Percentiles rank a stretch among this genome's conserved stretches.
Evolutionary conservation across 2,113 vertebrate species (phyloP).

Genomic region (Athene cunicularia): DNA sequence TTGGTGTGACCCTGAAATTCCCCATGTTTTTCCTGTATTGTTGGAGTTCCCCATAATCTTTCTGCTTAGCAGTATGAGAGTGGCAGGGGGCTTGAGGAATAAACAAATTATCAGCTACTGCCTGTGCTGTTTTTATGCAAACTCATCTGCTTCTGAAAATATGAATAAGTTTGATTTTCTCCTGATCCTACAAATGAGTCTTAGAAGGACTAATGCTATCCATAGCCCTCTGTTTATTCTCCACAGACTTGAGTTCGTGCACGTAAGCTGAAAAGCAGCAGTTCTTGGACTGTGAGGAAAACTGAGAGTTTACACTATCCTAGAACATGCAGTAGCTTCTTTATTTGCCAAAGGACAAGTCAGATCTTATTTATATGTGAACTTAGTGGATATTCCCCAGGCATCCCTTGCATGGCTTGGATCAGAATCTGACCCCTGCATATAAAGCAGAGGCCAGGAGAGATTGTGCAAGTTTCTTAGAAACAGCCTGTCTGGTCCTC

Average conservation of each 20-base stretch:
- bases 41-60: neutral
- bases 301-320: neutral
- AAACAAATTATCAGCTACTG: neutral
- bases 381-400: slow-evolving; percentile 4
- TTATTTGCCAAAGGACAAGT: slow-evolving; percentile 9
- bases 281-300: slow-evolving; percentile 1
- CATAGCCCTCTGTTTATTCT: slow-evolving; percentile 25
- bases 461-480: slow-evolving; percentile 43
- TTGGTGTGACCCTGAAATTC: neutral
- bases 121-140: neutral
- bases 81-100: neutral
- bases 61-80: neutral
- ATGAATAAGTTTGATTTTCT: slow-evolving; percentile 6
- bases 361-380: slow-evolving; percentile 15
- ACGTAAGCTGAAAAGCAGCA: neutral
- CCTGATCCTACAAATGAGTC: neutral
- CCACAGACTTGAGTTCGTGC: neutral
- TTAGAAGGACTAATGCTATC: neutral
- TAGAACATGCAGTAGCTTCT: slow-evolving; percentile 10
- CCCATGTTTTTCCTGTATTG: neutral
- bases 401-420: neutral
- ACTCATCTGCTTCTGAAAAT: neutral
- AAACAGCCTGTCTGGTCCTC: neutral
- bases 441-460: neutral
- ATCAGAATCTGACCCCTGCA: slow-evolving; percentile 32